Base-by-base conservation (phyloP, 2,888 invertebrate genomes). In the Campoplex nolae region DNA sequence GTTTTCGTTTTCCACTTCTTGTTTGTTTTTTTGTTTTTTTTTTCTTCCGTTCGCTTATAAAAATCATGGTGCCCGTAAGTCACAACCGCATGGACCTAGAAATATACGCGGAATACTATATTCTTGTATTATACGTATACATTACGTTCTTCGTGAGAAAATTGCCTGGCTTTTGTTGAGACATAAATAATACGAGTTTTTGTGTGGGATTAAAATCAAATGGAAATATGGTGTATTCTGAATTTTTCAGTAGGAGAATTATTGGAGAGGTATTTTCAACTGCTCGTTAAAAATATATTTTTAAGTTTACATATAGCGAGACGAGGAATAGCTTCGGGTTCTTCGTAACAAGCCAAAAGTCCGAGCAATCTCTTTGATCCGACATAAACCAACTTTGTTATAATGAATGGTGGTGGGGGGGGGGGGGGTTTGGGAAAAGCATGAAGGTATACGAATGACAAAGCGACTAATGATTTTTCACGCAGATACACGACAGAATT, bases 61-160 rank as follows among this genome's bases (percentile, higher is more conserved):
- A 86, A 83, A 86, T 86, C 78, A 82, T 82, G 78, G 73, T 70
- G 54, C 73, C 73, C 81, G 70, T 79, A 78, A 83, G 68, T 86
- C 83, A 81, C 65, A 70, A 62, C 62, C 74, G 62, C 38, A 78
- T 38, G 48, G 54, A 58, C 48, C 48, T 35, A 56, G 68, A 32
- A 71, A 70, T 81, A 73, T 71, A 71, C 54, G 62, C 54, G 18
- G 42, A 68, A 74, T 73, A 42, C 77, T 51, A 82, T 45, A 70
- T 81, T 51, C 51, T 65, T n/a, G 62, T 86, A 76, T 82, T 78
- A 81, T 51, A 67, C 56, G n/a, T 42, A 71, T 70, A 48, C 48
- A 42, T 62, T 79, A 56, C 42, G 23, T 71, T 51, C 23, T 78
- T 23, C 58, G 45, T 54, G 42, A 74, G 70, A 78, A 62, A 68